Evolutionary conservation across 2,888 invertebrate genomes (phyloP).

Genomic region (Dromius quadrimaculatus): DNA sequence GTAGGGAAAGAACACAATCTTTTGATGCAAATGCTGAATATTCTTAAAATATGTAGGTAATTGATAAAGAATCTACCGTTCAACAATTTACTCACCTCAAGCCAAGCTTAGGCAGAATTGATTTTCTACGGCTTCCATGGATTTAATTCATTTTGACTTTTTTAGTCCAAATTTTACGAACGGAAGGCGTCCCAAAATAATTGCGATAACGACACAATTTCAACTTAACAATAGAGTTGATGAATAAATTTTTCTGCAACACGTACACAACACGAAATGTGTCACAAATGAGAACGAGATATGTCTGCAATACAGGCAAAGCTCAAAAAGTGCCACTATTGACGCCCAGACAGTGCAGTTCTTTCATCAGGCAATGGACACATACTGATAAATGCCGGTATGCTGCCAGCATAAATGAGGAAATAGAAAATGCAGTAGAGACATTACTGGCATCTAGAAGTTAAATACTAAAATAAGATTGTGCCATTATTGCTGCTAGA

Average conservation of each 20-base stretch:
- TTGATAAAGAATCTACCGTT: not conserved
- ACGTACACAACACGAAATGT: slow-evolving; percentile 2
- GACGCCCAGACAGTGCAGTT: slow-evolving; percentile 4
- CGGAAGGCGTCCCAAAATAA: not conserved
- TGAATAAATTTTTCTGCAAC: not conserved
- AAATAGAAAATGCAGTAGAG: no score
- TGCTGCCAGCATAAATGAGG: not conserved
- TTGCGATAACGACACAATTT: no score
- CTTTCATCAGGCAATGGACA: not conserved
- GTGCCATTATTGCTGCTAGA: no score
- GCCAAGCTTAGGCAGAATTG: slow-evolving; percentile 14
- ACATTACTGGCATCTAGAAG: no score
- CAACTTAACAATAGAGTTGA: no score
- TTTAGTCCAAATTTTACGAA: not conserved
- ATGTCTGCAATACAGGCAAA: slow-evolving; percentile 3
- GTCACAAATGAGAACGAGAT: slow-evolving; percentile 3
- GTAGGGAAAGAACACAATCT: not conserved
- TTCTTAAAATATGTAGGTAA: not conserved
- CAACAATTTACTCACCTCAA: not conserved
- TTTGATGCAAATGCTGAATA: not conserved
- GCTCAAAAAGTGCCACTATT: slow-evolving; percentile 26
- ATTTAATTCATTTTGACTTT: slow-evolving; percentile 17
- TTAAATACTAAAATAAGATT: no score
- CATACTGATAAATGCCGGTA: slow-evolving; percentile 3
- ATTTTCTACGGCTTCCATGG: slow-evolving; percentile 5